A percentile compares a stretch with the other conserved stretches of the same genome.
Evolutionary conservation across 2,888 invertebrate species (phyloP).

Genomic region (Trachelus stipa): DNA sequence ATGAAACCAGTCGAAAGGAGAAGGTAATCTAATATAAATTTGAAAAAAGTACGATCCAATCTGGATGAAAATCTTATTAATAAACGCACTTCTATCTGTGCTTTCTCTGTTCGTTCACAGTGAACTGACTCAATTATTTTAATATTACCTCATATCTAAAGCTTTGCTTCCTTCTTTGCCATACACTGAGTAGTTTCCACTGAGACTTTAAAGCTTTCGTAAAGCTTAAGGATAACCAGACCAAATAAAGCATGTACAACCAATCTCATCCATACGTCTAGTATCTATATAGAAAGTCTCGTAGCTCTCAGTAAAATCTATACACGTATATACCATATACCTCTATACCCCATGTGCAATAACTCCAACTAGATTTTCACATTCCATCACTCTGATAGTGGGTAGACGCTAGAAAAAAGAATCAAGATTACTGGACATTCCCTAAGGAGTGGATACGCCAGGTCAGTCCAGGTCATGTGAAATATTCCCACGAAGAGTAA

Average conservation of each 20-base stretch:
- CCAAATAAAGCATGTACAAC: neutral
- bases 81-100: neutral
- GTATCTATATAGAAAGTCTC: neutral
- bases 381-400: neutral
- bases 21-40: neutral
- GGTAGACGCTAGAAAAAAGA: neutral
- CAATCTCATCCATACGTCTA: neutral
- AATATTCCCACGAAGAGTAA: neutral
- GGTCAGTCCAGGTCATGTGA: neutral
- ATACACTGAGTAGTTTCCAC: neutral
- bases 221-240: neutral
- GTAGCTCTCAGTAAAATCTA: neutral
- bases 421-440: neutral
- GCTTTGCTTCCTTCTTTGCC: neutral
- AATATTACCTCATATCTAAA: neutral
- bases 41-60: neutral
- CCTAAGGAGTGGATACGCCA: neutral
- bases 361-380: neutral
- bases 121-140: neutral
- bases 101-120: neutral
- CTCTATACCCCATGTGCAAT: neutral
- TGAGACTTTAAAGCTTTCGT: neutral
- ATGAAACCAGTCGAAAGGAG: neutral
- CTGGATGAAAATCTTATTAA: neutral
- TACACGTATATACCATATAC: neutral